Evolutionary conservation across 2,888 invertebrate species (phyloP).

Genomic region (Fragum fragum): DNA sequence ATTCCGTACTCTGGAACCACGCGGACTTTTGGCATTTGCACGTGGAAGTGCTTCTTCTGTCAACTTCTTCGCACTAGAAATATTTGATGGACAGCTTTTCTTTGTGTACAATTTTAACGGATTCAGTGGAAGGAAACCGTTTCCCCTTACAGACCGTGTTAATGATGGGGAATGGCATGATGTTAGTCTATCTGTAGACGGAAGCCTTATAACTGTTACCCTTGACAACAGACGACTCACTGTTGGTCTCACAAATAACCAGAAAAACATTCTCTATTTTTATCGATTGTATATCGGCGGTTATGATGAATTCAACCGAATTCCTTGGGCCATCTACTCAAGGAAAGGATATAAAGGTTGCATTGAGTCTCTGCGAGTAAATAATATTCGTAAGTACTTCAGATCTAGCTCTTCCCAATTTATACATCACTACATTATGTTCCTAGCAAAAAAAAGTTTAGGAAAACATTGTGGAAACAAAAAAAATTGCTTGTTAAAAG

Average conservation of each 20-base stretch:
- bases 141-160: conserved; percentile 72
- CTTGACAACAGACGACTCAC: conserved; percentile 70
- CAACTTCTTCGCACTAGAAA: conserved; percentile 82
- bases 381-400: conserved; percentile 47
- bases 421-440: no score
- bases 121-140: conserved; percentile 69
- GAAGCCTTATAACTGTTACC: conserved; percentile 62
- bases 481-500: no score
- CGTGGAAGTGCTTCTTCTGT: conserved; percentile 50
- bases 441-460: no score
- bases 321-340: conserved; percentile 85
- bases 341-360: conserved; percentile 83
- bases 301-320: conserved; percentile 52
- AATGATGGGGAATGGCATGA: conserved; percentile 82
- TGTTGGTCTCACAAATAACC: conserved; percentile 21
- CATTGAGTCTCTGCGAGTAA: conserved; percentile 80
- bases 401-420: no score
- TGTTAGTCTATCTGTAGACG: conserved; percentile 33
- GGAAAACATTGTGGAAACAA: no score
- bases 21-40: conserved; percentile 80
- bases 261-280: conserved; percentile 45
- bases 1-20: conserved; percentile 81
- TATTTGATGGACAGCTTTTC: conserved; percentile 83
- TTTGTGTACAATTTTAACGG: conserved; percentile 81
- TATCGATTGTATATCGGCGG: conserved; percentile 76